These are phyloP conservation scores for Formica aserva DNA, from an alignment of 2,888 invertebrate genomes.

Conservation along the genomic window DNA sequence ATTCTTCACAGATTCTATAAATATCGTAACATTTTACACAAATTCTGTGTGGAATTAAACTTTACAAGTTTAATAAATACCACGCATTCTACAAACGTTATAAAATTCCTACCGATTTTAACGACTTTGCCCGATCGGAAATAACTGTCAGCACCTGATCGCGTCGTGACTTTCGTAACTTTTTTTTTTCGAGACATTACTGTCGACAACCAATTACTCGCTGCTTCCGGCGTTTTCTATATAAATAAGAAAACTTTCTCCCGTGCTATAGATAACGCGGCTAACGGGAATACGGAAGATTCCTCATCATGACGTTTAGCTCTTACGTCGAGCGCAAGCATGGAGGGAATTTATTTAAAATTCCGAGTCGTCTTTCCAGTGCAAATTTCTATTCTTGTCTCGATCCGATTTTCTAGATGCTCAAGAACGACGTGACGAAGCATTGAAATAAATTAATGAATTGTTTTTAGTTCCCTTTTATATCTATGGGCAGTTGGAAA, in stretches of 20 bases:
- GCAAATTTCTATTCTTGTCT: constrained; percentile 32
- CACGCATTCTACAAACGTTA: neutral
- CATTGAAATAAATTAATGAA: neutral
- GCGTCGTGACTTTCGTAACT: constrained; percentile 10
- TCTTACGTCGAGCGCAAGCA: constrained; percentile 31
- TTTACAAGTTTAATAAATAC: neutral
- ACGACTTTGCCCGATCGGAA: neutral
- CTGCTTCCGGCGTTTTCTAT: constrained; percentile 44
- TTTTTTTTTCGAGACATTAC: constrained; percentile 8
- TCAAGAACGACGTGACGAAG: neutral
- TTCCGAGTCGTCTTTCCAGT: constrained; percentile 7
- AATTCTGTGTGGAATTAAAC: neutral
- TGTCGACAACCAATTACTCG: constrained; percentile 45
- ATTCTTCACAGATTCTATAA: neutral
- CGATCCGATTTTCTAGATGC: constrained; percentile 26
- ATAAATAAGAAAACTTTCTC: constrained; percentile 72
- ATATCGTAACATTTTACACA: neutral
- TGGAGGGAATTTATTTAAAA: constrained; percentile 15
- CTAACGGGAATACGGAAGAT: constrained; percentile 44
- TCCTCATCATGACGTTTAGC: constrained; percentile 19
- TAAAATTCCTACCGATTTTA: neutral
- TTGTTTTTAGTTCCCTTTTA: constrained; percentile 5
- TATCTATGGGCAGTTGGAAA: neutral
- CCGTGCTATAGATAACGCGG: constrained; percentile 37
- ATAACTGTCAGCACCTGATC: neutral